Evolutionary conservation across 2,113 vertebrate genomes (phyloP).

Genomic region (Pelmatolapia mariae): DNA sequence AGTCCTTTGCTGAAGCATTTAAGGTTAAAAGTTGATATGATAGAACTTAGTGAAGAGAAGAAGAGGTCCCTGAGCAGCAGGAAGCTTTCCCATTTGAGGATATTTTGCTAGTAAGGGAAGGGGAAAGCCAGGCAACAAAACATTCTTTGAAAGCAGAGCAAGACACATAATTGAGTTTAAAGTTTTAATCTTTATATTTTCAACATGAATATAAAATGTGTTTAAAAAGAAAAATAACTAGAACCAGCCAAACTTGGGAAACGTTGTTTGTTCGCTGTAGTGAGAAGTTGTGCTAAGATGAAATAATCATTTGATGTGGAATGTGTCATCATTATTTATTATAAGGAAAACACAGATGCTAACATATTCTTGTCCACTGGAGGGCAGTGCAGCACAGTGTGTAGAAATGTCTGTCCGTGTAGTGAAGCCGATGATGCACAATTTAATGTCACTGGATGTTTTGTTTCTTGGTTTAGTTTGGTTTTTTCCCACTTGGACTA

Average conservation of each 20-base stretch:
- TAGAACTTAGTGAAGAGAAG: slow-evolving; percentile 5
- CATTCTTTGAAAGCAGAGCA: background rate
- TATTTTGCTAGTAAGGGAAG: background rate
- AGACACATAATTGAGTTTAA: background rate
- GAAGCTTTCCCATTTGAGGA: background rate
- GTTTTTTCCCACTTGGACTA: background rate
- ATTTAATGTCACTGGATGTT: background rate
- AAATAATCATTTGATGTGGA: background rate
- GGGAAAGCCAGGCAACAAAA: background rate
- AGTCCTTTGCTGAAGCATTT: background rate
- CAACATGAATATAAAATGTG: background rate
- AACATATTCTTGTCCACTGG: slow-evolving; percentile 43
- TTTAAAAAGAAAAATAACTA: background rate
- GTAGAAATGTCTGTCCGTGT: background rate
- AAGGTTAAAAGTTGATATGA: slow-evolving; percentile 15
- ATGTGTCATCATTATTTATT: background rate
- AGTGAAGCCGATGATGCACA: background rate
- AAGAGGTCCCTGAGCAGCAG: background rate
- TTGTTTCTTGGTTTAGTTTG: background rate
- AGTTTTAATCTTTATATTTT: background rate
- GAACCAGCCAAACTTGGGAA: background rate
- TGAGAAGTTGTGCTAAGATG: background rate
- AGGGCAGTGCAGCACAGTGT: slow-evolving; percentile 56
- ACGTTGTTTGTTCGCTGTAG: background rate
- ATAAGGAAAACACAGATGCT: background rate